Percentiles rank a stretch among this genome's conserved stretches.
Evolutionary conservation across 2,797 vertebrate species (phyloP).

Genomic region (Lophotriccus pileatus): DNA sequence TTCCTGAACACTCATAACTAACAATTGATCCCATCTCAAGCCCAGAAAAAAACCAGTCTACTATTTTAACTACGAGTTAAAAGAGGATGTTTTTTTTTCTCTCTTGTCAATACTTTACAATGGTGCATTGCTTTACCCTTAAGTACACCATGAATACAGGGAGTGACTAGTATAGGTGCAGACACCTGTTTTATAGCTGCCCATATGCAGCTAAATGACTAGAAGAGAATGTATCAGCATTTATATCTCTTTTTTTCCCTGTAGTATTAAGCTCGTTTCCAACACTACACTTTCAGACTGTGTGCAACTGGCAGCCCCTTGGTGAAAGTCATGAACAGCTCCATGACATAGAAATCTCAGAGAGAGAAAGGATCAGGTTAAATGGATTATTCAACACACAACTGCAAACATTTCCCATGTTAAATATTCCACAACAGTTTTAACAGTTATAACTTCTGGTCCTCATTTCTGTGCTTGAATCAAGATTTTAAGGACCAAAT

Average conservation of each 20-base stretch:
- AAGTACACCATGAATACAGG: not conserved
- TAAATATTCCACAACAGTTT: not conserved
- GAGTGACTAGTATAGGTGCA: not conserved
- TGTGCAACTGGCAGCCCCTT: not conserved
- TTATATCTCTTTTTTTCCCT: not conserved
- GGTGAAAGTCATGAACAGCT: not conserved
- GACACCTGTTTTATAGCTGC: not conserved
- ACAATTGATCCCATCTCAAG: not conserved
- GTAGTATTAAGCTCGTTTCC: not conserved
- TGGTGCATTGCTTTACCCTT: not conserved
- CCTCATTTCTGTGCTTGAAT: not conserved
- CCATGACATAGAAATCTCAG: not conserved
- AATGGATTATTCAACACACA: not conserved
- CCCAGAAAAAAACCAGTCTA: not conserved
- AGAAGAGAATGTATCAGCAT: accelerated
- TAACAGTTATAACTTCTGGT: not conserved
- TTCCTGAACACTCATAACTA: not conserved
- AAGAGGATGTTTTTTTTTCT: accelerated
- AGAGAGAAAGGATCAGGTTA: not conserved
- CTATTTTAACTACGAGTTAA: not conserved
- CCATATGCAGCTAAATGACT: not conserved
- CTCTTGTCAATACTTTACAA: not conserved
- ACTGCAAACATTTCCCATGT: not conserved
- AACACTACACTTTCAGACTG: not conserved
- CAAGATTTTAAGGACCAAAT: not conserved